These are phyloP conservation scores for Gyps fulvus DNA, from an alignment of 2,113 vertebrate genomes.

Conservation along the genomic window DNA sequence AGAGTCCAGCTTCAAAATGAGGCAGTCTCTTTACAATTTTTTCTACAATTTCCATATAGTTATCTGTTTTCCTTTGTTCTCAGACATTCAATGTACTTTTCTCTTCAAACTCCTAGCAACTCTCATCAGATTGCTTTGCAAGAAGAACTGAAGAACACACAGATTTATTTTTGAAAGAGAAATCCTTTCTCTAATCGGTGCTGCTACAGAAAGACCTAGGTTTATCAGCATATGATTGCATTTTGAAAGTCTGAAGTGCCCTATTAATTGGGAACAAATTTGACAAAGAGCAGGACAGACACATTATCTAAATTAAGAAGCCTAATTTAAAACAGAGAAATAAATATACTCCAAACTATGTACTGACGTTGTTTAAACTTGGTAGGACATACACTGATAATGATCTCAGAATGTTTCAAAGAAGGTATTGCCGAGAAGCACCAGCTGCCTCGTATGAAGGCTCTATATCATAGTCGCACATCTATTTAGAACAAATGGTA, in stretches of 20 bases:
- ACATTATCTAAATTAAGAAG: slow-evolving; percentile 6
- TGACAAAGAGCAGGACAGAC: not conserved
- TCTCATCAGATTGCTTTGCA: not conserved
- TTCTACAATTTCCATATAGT: not conserved
- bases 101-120: not conserved
- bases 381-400: not conserved
- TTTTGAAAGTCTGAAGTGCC: not conserved
- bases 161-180: not conserved
- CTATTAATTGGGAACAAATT: slow-evolving; percentile 30
- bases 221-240: slow-evolving; percentile 20
- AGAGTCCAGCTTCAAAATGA: not conserved
- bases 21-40: not conserved
- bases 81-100: not conserved
- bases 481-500: not conserved
- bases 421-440: not conserved
- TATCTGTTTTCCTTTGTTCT: not conserved
- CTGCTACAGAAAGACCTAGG: not conserved
- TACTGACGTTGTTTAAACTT: not conserved
- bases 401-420: not conserved
- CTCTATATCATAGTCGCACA: not conserved
- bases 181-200: not conserved
- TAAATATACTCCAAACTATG: not conserved
- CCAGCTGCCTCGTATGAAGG: not conserved
- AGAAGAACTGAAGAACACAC: not conserved
- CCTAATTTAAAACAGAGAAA: not conserved